Evolutionary conservation across 2,797 vertebrate genomes (phyloP).

Genomic region (Smutsia temminckii): DNA sequence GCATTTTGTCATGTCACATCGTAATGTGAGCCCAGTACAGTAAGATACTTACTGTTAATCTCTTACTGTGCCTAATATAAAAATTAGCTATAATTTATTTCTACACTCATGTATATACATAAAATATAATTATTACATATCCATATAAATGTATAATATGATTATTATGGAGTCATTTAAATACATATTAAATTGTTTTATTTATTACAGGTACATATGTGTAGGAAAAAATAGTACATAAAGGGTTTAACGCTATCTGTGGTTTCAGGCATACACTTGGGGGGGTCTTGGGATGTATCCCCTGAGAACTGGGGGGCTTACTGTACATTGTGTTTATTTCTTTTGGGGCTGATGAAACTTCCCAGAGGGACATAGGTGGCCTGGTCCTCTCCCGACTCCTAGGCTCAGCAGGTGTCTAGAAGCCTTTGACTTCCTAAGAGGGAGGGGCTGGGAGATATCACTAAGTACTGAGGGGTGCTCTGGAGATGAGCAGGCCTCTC

Average conservation of each 20-base stretch:
- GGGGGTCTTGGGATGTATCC: neutral
- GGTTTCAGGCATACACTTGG: neutral
- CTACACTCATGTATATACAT: too few species aligned
- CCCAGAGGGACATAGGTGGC: neutral
- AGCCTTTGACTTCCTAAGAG: neutral
- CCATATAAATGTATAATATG: too few species aligned
- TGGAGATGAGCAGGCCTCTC: neutral
- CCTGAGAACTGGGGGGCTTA: neutral
- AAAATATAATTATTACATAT: too few species aligned
- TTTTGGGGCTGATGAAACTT: neutral
- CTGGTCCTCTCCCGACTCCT: neutral
- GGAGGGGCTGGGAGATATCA: neutral
- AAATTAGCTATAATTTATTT: too few species aligned
- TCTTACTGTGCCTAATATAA: neutral
- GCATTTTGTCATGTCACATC: neutral
- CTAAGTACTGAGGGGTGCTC: neutral
- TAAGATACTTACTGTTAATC: neutral
- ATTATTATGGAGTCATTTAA: too few species aligned
- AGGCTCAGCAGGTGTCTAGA: neutral
- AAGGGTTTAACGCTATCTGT: neutral
- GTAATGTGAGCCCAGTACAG: neutral
- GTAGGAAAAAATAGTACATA: neutral
- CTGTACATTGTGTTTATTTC: neutral
- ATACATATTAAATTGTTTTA: too few species aligned
- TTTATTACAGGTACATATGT: neutral